Evolutionary conservation across 2,113 vertebrate species (phyloP).

Genomic region (Eleginops maclovinus): DNA sequence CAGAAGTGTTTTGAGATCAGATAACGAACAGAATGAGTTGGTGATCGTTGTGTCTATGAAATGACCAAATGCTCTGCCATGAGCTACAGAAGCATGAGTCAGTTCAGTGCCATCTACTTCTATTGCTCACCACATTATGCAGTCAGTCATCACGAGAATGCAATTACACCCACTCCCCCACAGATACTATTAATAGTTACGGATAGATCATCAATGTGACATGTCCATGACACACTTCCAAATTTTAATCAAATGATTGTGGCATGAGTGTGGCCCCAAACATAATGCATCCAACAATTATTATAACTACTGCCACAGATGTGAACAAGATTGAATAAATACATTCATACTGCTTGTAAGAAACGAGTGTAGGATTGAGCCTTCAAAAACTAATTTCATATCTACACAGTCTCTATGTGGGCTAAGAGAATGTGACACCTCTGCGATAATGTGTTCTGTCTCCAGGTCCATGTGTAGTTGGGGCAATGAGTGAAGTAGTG

Average conservation of each 20-base stretch:
- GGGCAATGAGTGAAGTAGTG: constrained; percentile 3
- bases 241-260: constrained; percentile 45
- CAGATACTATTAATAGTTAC: constrained; percentile 65
- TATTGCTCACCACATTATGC: constrained; percentile 43
- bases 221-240: constrained; percentile 50
- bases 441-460: constrained; percentile 20
- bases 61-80: constrained; percentile 23
- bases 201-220: constrained; percentile 71
- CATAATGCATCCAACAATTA: background rate
- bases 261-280: constrained; percentile 25
- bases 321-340: background rate
- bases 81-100: constrained; percentile 40
- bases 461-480: constrained; percentile 1
- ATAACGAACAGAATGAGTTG: background rate
- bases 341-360: background rate
- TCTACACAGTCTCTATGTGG: constrained; percentile 36
- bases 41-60: constrained; percentile 17
- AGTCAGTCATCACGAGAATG: constrained; percentile 60
- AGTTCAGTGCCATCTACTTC: constrained; percentile 39
- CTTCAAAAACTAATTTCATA: constrained; percentile 36
- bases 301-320: background rate
- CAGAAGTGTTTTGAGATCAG: background rate
- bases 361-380: background rate
- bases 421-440: constrained; percentile 18
- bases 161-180: constrained; percentile 65